phyloP scores from a whole-genome alignment of 2,113 vertebrate species.

The Piprites chloris region DNA sequence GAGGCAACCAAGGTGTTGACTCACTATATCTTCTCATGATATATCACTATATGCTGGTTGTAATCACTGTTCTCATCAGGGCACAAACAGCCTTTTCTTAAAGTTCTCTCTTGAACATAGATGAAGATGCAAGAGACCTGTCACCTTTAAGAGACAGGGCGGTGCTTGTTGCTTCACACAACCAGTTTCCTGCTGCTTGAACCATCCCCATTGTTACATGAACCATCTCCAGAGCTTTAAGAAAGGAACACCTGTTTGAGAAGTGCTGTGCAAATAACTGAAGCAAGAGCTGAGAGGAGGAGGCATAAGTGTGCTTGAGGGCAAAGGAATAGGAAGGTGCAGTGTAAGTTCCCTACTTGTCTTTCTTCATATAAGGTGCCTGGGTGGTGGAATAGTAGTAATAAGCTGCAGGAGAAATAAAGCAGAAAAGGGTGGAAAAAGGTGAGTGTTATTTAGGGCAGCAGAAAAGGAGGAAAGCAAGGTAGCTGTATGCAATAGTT shows the following conservation, averaged over 20 bases:
- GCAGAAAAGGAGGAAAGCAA: not conserved
- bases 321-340: not conserved
- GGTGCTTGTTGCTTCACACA: not conserved
- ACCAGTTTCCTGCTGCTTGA: not conserved
- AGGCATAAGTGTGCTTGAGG: not conserved
- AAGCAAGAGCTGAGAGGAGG: not conserved
- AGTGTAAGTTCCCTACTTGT: not conserved
- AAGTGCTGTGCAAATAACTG: not conserved
- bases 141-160: not conserved
- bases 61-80: not conserved
- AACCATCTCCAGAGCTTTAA: not conserved
- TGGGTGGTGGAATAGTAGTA: not conserved
- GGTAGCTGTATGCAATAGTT: not conserved
- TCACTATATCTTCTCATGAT: not conserved
- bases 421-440: not conserved
- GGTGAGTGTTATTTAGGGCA: not conserved
- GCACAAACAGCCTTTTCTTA: not conserved
- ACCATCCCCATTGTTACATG: fast-evolving
- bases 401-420: not conserved
- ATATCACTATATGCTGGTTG: not conserved
- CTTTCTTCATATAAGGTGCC: not conserved
- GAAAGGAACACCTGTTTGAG: not conserved
- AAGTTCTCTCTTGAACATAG: fast-evolving
- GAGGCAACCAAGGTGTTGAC: not conserved
- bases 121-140: not conserved